phyloP scores from a whole-genome alignment of 2,888 invertebrate species.

The Chrysolina americana region DNA sequence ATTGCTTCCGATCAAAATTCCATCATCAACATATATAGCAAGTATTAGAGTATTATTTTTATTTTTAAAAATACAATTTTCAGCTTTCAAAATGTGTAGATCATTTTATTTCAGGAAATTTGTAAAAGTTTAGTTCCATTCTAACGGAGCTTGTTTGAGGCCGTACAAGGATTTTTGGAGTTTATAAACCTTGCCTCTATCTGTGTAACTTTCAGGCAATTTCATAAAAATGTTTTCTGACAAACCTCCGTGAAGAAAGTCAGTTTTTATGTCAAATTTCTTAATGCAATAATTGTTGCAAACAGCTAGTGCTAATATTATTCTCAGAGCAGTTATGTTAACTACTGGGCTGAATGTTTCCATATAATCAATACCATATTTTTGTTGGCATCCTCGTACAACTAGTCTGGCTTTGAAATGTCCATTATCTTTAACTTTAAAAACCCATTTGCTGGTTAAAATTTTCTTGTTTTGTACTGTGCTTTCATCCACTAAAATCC shows the following conservation, averaged over 20 bases:
- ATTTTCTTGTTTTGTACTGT: not conserved
- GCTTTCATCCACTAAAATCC: not conserved
- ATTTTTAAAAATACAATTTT: not conserved
- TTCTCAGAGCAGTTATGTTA: slow-evolving; percentile 6
- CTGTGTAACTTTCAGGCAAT: not conserved
- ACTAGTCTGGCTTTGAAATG: slow-evolving; percentile 14
- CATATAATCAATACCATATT: slow-evolving; percentile 11
- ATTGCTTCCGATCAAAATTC: slow-evolving; percentile 2
- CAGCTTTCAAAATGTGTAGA: not conserved
- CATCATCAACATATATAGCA: slow-evolving; percentile 14
- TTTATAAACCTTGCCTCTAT: not conserved
- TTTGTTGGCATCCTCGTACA: slow-evolving; percentile 19
- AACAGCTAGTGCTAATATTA: slow-evolving; percentile 1
- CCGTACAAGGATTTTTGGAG: slow-evolving; percentile 4
- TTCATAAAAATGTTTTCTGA: not conserved
- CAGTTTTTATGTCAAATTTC: slow-evolving; percentile 13
- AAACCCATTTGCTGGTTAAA: slow-evolving; percentile 3
- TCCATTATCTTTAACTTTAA: not conserved
- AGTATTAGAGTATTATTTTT: not conserved
- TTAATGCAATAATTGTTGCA: not conserved
- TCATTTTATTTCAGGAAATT: not conserved
- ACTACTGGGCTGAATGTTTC: slow-evolving; percentile 24
- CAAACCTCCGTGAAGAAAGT: too few relatives aligned
- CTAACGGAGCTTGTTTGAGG: not conserved
- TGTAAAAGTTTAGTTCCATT: not conserved